phyloP scores from a whole-genome alignment of 1,140 invertebrate genomes.

The Hylaeus volcanicus region DNA sequence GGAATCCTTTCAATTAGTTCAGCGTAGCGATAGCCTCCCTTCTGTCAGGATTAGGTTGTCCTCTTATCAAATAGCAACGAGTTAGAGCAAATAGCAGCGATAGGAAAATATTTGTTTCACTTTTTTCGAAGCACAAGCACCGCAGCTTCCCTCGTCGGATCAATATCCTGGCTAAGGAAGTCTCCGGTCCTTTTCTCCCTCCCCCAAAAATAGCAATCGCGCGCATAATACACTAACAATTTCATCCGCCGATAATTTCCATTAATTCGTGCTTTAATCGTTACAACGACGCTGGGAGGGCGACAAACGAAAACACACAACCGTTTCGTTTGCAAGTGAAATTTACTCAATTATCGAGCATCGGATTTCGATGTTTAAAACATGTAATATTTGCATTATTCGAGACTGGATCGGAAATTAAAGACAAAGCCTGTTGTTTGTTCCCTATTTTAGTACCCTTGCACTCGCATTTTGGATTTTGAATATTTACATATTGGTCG shows the following conservation, averaged over 20 bases:
- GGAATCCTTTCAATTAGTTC: not conserved
- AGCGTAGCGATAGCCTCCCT: not conserved
- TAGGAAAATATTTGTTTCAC: not conserved
- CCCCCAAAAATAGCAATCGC: no score
- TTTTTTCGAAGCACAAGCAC: not conserved
- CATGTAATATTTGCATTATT: not conserved
- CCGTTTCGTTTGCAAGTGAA: not conserved
- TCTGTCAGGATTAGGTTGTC: not conserved
- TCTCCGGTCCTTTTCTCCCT: not conserved
- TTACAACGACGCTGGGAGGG: no score
- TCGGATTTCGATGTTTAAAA: not conserved
- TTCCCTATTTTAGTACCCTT: not conserved
- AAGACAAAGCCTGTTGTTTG: not conserved
- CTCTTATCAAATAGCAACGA: not conserved
- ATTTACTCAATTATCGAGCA: slow-evolving; percentile 4
- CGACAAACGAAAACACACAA: not conserved
- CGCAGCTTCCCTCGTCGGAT: not conserved
- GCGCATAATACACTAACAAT: not conserved
- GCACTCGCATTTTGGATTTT: no score
- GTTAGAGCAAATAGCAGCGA: not conserved
- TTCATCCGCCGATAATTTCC: not conserved
- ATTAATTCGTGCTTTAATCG: not conserved
- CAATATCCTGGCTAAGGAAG: not conserved
- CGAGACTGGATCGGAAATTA: not conserved
- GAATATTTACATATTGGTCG: no score